Conservation (phyloP, 2,113 vertebrate species). For the Chloropsis hardwickii region DNA sequence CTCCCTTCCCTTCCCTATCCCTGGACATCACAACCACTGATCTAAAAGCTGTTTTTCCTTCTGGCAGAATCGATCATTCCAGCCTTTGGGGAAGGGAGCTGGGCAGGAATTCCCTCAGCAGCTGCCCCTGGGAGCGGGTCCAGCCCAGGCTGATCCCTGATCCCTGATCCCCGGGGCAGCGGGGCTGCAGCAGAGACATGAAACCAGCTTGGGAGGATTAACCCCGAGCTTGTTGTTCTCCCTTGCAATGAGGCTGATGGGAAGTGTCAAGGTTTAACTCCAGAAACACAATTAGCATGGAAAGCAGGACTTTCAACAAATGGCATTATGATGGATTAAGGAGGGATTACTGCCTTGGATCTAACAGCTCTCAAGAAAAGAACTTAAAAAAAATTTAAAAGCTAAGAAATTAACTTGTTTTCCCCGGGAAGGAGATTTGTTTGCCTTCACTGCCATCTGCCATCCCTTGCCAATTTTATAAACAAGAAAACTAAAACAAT, state of each 20-base stretch:
- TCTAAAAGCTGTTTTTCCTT: not conserved
- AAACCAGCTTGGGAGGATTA: not conserved
- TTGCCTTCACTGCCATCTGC: slow-evolving; percentile 51
- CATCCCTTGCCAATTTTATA: slow-evolving; percentile 11
- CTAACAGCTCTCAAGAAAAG: slow-evolving; percentile 39
- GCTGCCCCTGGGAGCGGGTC: accelerated
- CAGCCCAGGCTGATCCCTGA: not conserved
- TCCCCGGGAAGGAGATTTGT: slow-evolving; percentile 11
- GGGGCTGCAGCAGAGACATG: not conserved
- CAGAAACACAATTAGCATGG: slow-evolving; percentile 57
- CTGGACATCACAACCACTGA: not conserved
- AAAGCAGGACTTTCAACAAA: slow-evolving; percentile 43
- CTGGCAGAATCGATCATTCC: accelerated
- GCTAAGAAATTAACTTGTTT: slow-evolving; percentile 29
- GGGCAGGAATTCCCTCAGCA: not conserved
- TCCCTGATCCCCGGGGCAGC: not conserved
- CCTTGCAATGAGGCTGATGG: not conserved
- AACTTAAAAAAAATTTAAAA: not conserved
- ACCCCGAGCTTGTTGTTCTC: not conserved
- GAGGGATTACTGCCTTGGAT: slow-evolving; percentile 44
- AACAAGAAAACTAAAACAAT: not conserved
- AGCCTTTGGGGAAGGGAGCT: not conserved
- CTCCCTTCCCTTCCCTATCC: no score
- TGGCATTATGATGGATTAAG: slow-evolving; percentile 63
- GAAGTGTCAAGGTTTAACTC: slow-evolving; percentile 12